phyloP scores from a whole-genome alignment of 2,113 vertebrate genomes.

The Carettochelys insculpta region DNA sequence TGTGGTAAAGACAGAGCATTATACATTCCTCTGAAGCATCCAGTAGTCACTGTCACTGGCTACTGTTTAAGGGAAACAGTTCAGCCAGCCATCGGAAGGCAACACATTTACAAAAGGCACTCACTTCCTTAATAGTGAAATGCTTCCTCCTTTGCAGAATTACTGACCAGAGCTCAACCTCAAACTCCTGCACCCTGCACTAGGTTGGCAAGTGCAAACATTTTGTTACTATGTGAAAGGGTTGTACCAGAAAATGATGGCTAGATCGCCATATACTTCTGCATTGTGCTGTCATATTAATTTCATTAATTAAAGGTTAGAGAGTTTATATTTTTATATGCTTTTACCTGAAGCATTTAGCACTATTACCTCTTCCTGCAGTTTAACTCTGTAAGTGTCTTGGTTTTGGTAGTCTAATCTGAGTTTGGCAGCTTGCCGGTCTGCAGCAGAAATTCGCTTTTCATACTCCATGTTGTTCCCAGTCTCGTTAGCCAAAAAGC shows the following conservation, averaged over 20 bases:
- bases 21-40: background rate
- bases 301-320: background rate
- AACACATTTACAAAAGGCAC: background rate
- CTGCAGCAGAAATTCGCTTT: conserved; percentile 78
- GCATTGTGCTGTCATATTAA: background rate
- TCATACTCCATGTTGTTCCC: conserved; percentile 90
- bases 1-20: background rate
- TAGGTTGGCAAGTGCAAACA: background rate
- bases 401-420: conserved; percentile 78
- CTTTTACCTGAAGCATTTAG: background rate
- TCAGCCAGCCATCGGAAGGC: background rate
- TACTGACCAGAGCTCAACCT: background rate
- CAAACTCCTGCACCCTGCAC: background rate
- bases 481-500: conserved; percentile 84
- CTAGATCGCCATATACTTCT: background rate
- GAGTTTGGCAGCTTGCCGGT: conserved; percentile 79
- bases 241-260: background rate
- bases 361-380: conserved; percentile 84
- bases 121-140: background rate
- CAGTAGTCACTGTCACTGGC: background rate
- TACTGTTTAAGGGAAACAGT: background rate
- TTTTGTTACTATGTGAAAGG: background rate
- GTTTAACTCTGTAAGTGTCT: conserved; percentile 73
- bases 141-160: background rate
- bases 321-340: background rate